Percentiles rank a stretch among this genome's conserved stretches.
These are phyloP conservation scores for Cisticola juncidis DNA, from an alignment of 2,113 vertebrate species.

Conservation along the genomic window DNA sequence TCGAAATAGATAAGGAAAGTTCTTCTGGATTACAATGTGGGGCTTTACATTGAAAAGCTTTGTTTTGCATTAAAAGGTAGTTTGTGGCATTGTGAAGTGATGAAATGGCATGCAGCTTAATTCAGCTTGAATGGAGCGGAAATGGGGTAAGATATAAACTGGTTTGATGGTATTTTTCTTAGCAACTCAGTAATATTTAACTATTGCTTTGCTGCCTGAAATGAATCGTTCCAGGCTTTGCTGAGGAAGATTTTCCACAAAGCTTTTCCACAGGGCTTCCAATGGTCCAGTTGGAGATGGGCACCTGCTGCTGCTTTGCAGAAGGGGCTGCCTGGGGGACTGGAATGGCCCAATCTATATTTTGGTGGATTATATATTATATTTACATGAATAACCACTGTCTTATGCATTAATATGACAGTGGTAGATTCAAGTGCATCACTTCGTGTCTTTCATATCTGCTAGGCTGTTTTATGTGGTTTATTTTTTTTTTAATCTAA, in stretches of 20 bases:
- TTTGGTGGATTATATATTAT: not conserved
- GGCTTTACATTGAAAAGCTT: slow-evolving; percentile 59
- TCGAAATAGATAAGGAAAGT: slow-evolving; percentile 58
- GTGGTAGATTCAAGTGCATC: not conserved
- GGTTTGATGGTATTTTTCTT: not conserved
- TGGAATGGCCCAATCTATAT: rapidly evolving
- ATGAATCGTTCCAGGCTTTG: not conserved
- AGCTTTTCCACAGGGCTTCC: not conserved
- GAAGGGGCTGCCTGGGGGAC: not conserved
- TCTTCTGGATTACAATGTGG: slow-evolving; percentile 58
- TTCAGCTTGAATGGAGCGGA: slow-evolving; percentile 17
- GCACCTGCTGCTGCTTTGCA: too few species aligned
- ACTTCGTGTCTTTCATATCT: not conserved
- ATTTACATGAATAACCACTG: rapidly evolving
- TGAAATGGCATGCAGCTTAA: slow-evolving; percentile 32
- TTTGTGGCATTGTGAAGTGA: slow-evolving; percentile 61
- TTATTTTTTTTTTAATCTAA: not conserved
- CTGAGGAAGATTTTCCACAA: not conserved
- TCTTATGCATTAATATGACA: not conserved
- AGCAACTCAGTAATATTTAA: not conserved
- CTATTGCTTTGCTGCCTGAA: not conserved
- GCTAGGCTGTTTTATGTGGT: not conserved
- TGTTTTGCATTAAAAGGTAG: slow-evolving; percentile 54
- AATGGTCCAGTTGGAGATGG: too few species aligned
- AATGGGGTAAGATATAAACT: not conserved